Percentiles rank a stretch among this genome's conserved stretches.
Evolutionary conservation across 2,113 vertebrate genomes (phyloP).

Genomic region (Phaetusa simplex): DNA sequence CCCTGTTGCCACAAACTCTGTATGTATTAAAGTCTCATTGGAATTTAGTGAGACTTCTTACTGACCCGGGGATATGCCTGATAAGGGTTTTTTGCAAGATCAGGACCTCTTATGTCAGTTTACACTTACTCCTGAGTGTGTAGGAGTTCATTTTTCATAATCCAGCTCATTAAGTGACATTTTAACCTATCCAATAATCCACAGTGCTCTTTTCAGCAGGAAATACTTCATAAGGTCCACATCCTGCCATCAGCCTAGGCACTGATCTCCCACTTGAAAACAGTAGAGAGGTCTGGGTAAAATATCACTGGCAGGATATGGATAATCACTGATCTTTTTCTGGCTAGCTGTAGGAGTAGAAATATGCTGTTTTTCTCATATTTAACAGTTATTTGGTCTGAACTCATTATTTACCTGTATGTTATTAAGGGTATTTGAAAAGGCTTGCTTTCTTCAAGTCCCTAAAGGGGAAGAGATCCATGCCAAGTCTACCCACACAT

Average conservation of each 20-base stretch:
- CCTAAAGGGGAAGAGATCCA: slow-evolving; percentile 29
- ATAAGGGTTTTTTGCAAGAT: not conserved
- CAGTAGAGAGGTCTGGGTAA: slow-evolving; percentile 40
- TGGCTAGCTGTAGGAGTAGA: slow-evolving; percentile 29
- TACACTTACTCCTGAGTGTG: not conserved
- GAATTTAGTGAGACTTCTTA: not conserved
- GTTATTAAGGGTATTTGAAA: slow-evolving; percentile 55
- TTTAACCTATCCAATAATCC: not conserved
- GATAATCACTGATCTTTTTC: slow-evolving; percentile 46
- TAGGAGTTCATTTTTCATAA: slow-evolving; percentile 9
- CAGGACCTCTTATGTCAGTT: not conserved
- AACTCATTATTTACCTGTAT: slow-evolving; percentile 62
- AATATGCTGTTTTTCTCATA: slow-evolving; percentile 63
- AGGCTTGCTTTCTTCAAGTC: slow-evolving; percentile 51
- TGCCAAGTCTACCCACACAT: slow-evolving; percentile 53
- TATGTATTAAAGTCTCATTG: not conserved
- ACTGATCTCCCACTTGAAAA: slow-evolving; percentile 44
- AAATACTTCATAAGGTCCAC: slow-evolving; percentile 49
- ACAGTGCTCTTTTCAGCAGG: slow-evolving; percentile 31
- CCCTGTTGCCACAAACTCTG: not conserved
- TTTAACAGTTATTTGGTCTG: slow-evolving; percentile 50
- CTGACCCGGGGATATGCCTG: not conserved
- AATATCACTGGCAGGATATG: slow-evolving; percentile 57
- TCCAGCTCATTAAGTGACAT: not conserved
- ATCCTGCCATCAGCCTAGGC: slow-evolving; percentile 38